These are phyloP conservation scores for Isoperla grammatica DNA, from an alignment of 2,888 invertebrate genomes.

Conservation along the genomic window DNA sequence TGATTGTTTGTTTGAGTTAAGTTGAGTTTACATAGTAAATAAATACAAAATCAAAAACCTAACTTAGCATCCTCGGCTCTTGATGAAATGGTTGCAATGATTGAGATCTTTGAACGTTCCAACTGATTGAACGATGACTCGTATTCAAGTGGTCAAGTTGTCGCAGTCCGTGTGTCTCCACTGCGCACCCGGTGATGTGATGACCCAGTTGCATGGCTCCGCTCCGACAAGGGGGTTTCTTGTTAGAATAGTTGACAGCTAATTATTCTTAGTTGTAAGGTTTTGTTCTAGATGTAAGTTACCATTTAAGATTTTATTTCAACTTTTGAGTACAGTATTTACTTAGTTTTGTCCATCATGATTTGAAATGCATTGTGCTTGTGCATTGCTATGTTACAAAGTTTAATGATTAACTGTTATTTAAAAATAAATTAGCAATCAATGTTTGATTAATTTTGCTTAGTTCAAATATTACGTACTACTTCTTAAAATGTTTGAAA, in stretches of 20 bases:
- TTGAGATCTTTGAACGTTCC: too few species aligned
- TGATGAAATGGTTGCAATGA: too few species aligned
- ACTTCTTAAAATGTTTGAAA: too few species aligned
- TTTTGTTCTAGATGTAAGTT: slow-evolving; percentile 15
- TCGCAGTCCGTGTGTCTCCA: slow-evolving; percentile 26
- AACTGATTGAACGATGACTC: too few species aligned
- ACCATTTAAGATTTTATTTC: slow-evolving; percentile 26
- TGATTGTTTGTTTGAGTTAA: too few species aligned
- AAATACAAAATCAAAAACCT: too few species aligned
- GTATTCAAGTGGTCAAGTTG: slow-evolving; percentile 15
- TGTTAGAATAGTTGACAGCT: slow-evolving; percentile 27
- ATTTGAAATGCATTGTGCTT: not conserved
- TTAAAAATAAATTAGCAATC: not conserved
- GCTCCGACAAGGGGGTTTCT: slow-evolving; percentile 25
- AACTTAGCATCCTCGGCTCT: too few species aligned
- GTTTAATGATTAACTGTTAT: not conserved
- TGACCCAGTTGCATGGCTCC: slow-evolving; percentile 28
- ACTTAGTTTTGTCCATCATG: not conserved
- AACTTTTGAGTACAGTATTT: not conserved
- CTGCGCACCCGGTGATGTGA: slow-evolving; percentile 29
- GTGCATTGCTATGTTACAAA: not conserved
- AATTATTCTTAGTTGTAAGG: slow-evolving; percentile 25
- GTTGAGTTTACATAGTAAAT: too few species aligned
- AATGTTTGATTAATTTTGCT: not conserved
- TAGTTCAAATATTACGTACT: too few species aligned